Evolutionary conservation across 1,140 invertebrate species (phyloP), one percentile per base, ranked within the genome.

Genomic region (Sogatella furcifera): DNA sequence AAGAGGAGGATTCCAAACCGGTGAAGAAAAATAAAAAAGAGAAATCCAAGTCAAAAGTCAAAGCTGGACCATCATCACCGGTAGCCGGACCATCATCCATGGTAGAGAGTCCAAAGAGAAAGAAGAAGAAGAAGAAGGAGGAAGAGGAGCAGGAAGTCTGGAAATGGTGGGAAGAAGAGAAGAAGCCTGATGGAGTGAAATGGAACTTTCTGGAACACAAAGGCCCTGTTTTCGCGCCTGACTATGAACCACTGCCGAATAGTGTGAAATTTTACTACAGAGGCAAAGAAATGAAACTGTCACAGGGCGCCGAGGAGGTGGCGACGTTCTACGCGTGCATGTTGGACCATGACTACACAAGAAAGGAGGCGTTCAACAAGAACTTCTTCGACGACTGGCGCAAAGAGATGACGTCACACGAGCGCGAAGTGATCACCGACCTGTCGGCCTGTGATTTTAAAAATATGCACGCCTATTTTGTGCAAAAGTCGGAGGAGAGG

Each of bases 161-260:
- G 92, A 92, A 92, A 83, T 97, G 92, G 90, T 98, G 96, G 91
- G 92, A 97, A 77, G 95, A 98, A 77, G 88, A 92, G 67, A 93
- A 94, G 71, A 85, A 87, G 67, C 85, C 88, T 67, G 93, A 95
- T 78, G 94, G 93, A 46, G 85, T 88, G 14, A 99, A 99, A 74
- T 99, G 97, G 97, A 86, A 81, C 53, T 94, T 86, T 66, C 77
- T 99, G 55, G 90, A 97, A 75, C 97, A 99, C 73, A 97, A 95
- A 77, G 97, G 97, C 10, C 96, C 97, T 14, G 81, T 99, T 0
- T 99, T 99, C 82, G 95, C 97, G 10, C 94, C 96, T 0, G 73
- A 77, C 0, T 99, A 99, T 77, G 94, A 96, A 69, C 88, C 84
- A 17, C 73, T 99, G 17, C 97, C 97, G 0, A 74, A 81, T n/a